A percentile compares a stretch with the other conserved stretches of the same genome.
These are phyloP conservation scores for Platyscapa corneri DNA, from an alignment of 1,140 invertebrate genomes.

Conservation along the genomic window DNA sequence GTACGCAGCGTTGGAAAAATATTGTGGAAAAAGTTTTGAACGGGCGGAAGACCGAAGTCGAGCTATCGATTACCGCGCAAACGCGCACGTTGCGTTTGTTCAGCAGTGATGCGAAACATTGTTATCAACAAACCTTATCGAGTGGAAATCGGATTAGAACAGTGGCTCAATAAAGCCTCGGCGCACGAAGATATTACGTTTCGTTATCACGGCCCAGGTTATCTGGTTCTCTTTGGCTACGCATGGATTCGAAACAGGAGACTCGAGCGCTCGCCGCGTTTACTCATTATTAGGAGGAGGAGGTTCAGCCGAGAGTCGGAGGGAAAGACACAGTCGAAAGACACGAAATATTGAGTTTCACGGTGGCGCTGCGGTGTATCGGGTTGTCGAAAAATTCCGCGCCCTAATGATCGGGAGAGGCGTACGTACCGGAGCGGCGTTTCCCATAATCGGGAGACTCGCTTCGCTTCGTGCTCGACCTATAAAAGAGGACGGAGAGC, in stretches of 20 bases:
- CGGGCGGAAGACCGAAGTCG: not conserved
- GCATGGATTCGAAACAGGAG: constrained; percentile 36
- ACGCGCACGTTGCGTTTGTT: not conserved
- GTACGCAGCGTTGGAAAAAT: too few relatives aligned
- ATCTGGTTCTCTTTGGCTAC: not conserved
- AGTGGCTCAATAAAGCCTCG: not conserved
- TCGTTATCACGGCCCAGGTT: constrained; percentile 5
- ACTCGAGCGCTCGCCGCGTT: not conserved
- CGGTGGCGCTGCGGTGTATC: not conserved
- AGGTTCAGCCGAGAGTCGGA: too few relatives aligned
- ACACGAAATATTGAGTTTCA: constrained; percentile 33
- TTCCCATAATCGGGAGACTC: not conserved
- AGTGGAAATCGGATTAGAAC: not conserved
- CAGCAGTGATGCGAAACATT: not conserved
- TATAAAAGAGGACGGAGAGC: not conserved
- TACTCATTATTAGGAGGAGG: constrained; percentile 34
- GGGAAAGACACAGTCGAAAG: not conserved
- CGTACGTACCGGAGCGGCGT: not conserved
- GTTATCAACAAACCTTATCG: not conserved
- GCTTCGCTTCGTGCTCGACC: not conserved
- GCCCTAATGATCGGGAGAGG: not conserved
- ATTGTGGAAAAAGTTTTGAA: too few relatives aligned
- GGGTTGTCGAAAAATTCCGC: not conserved
- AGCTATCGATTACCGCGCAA: not conserved
- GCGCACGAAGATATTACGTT: constrained; percentile 12